Conservation (phyloP, 1,140 invertebrate species). For the Aphaenogaster ashmeadi region DNA sequence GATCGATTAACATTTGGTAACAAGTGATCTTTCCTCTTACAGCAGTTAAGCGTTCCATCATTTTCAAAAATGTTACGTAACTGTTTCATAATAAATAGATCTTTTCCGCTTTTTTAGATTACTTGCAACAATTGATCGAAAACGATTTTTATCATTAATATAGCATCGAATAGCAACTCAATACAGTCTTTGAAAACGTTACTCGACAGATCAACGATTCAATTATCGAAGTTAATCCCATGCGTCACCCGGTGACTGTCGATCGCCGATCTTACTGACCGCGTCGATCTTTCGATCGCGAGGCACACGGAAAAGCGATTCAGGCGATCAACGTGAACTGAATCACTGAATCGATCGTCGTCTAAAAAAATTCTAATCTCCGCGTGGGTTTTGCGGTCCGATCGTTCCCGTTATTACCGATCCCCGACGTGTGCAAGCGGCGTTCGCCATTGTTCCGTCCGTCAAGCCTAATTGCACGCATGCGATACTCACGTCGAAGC, state of each 20-base stretch:
- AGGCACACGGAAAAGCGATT: conserved; percentile 9
- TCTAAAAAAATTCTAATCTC: conserved; percentile 77
- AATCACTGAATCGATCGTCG: conserved; percentile 64
- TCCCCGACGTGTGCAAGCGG: conserved; percentile 20
- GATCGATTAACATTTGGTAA: conserved; percentile 49
- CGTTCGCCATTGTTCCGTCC: conserved; percentile 79
- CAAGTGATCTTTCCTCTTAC: neutral
- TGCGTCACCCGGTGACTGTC: neutral
- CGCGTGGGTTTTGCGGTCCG: conserved; percentile 67
- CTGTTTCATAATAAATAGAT: neutral
- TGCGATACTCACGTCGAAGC: conserved; percentile 71
- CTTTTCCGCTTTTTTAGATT: neutral
- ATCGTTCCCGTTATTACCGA: conserved; percentile 52
- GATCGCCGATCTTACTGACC: conserved; percentile 1
- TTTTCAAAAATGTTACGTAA: neutral
- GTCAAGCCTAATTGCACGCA: conserved; percentile 78
- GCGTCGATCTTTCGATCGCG: conserved; percentile 11
- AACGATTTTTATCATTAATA: conserved; percentile 8
- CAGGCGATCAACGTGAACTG: conserved; percentile 40
- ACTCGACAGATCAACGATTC: conserved; percentile 10
- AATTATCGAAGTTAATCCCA: conserved; percentile 8
- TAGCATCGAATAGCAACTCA: neutral
- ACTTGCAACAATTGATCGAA: neutral
- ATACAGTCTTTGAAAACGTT: neutral
- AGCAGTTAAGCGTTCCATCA: neutral